Conservation (phyloP, 2,888 invertebrate species). For the Mactromeris polynyma region DNA sequence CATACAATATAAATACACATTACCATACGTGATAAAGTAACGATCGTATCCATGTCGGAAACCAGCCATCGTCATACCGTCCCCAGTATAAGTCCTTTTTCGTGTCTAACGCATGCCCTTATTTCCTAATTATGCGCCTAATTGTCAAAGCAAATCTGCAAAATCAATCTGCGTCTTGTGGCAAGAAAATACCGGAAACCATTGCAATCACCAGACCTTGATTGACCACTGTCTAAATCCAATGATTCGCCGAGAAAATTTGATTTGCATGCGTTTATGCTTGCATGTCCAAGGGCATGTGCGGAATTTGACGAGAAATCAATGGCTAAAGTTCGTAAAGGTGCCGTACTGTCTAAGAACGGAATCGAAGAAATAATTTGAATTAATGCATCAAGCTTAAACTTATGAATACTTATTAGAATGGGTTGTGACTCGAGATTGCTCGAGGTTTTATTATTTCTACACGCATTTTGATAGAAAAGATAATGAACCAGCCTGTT, state of each 20-base stretch:
- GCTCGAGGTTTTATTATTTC: neutral
- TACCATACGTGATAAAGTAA: neutral
- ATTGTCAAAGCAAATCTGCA: slow-evolving; percentile 24
- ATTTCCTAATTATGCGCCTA: slow-evolving; percentile 15
- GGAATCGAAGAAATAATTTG: neutral
- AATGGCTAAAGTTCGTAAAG: slow-evolving; percentile 11
- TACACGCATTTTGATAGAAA: neutral
- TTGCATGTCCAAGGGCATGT: slow-evolving; percentile 18
- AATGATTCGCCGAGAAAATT: slow-evolving; percentile 28
- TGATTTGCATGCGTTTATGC: slow-evolving; percentile 38
- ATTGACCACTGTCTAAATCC: slow-evolving; percentile 23
- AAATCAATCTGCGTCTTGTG: slow-evolving; percentile 16
- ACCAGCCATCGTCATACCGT: neutral
- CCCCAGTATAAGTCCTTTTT: slow-evolving; percentile 10
- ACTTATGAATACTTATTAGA: slow-evolving; percentile 19
- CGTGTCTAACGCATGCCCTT: slow-evolving; percentile 7
- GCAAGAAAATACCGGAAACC: neutral
- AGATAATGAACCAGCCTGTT: neutral
- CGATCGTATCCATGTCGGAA: neutral
- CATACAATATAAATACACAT: neutral
- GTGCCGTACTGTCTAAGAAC: slow-evolving; percentile 10
- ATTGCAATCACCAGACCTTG: slow-evolving; percentile 24
- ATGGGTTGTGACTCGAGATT: neutral
- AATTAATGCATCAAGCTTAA: neutral
- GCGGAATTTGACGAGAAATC: slow-evolving; percentile 12